Base-by-base conservation (phyloP, 2,113 vertebrate genomes). In the Sander lucioperca region DNA sequence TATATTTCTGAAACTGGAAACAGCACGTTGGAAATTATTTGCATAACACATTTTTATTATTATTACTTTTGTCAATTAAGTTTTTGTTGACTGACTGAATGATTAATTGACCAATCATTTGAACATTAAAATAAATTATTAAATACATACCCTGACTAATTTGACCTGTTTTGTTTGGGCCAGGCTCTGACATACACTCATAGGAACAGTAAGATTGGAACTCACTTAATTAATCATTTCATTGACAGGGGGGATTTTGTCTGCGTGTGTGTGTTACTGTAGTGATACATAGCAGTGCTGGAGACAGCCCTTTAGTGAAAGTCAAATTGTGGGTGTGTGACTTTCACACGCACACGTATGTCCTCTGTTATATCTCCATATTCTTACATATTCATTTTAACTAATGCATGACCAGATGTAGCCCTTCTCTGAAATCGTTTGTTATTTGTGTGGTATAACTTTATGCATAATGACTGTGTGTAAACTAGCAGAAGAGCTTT, bases 401-500 rank as follows among this genome's bases (percentile, higher is more conserved):
- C 7, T 21, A 25, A 45, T 54, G n/a, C 10, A 9, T 51, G 33
- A 62, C 11, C 56, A 70, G 21, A 27, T 25, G 47, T 33, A 1
- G 5, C 12, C 45, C 25, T 45, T n/a, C 30, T 43, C 4, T 51
- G 23, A 36, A 39, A 67, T 57, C 0, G 3, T 64, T 18, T 36
- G 30, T 36, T 39, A 19, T 51, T 51, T n/a, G 51, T 69, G 59
- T 19, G 15, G 39, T 13, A 18, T 27, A 59, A 33, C 19, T 2
- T 61, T 2, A 15, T 39, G 19, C 27, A 5, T 19, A 30, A 50
- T 62, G 58, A 77, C 33, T 62, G 64, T 51, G 69, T 72, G 72
- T 65, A 43, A 76, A 48, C 27, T 13, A 61, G 33, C 74, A 39
- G 72, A 74, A 10, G 54, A 19, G 47, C 23, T n/a, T 74, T 85